Evolutionary conservation across 2,888 invertebrate genomes (phyloP).

Genomic region (Andrena flavipes): DNA sequence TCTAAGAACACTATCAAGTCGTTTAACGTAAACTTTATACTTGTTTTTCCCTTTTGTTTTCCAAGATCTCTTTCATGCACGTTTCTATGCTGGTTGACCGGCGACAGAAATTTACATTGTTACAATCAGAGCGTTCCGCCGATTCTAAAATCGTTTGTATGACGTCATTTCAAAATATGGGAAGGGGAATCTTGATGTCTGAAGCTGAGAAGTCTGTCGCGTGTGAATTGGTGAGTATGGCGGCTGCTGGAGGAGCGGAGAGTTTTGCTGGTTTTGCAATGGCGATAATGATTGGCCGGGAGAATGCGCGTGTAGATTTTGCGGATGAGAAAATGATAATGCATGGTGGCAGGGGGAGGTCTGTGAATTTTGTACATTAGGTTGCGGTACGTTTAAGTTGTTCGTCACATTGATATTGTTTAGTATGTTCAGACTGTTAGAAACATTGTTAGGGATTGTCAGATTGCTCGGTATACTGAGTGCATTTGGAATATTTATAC

Average conservation of each 20-base stretch:
- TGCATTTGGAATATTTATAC: conserved; percentile 79
- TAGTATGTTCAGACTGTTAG: conserved; percentile 76
- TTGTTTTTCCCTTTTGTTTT: conserved; percentile 12
- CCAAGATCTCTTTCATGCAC: conserved; percentile 51
- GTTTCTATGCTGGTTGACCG: conserved; percentile 56
- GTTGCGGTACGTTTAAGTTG: conserved; percentile 77
- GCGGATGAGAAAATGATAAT: conserved; percentile 73
- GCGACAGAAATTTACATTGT: conserved; percentile 56
- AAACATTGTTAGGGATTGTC: conserved; percentile 77
- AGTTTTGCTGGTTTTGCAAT: conserved; percentile 76
- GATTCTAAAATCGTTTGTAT: conserved; percentile 80
- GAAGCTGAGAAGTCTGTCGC: conserved; percentile 71
- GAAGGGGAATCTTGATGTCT: conserved; percentile 80
- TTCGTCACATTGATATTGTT: conserved; percentile 75
- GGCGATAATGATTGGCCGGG: conserved; percentile 77
- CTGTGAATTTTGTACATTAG: conserved; percentile 77
- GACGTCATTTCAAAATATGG: conserved; percentile 81
- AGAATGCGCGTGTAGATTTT: conserved; percentile 75
- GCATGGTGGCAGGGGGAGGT: conserved; percentile 80
- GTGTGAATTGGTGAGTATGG: conserved; percentile 70
- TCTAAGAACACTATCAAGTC: conserved; percentile 53
- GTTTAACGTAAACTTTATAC: conserved; percentile 31
- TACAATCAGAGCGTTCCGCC: conserved; percentile 45
- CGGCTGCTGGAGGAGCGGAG: conserved; percentile 74
- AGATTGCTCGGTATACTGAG: conserved; percentile 77